Percentiles rank a stretch among this genome's conserved stretches.
Conservation (phyloP, 2,888 invertebrate species). For the Cryptus viduatorius region DNA sequence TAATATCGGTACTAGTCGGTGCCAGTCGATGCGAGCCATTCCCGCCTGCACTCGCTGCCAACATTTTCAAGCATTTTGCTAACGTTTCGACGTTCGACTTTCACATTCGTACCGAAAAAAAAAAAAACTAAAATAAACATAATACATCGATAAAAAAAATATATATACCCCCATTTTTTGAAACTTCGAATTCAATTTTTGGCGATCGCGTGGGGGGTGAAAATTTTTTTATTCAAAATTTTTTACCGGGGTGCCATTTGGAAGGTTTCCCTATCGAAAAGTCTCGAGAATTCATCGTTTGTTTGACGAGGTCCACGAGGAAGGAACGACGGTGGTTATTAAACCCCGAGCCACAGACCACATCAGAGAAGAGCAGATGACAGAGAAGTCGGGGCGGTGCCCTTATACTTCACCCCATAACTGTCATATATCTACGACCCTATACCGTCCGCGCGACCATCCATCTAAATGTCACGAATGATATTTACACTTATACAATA, state of each 20-base stretch:
- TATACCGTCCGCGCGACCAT: conserved; percentile 66
- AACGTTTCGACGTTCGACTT: neutral
- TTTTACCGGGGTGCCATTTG: neutral
- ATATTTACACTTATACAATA: conserved; percentile 71
- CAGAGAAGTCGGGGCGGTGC: conserved; percentile 72
- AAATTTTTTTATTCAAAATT: neutral
- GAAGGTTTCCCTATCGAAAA: conserved; percentile 74
- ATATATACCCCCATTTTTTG: neutral
- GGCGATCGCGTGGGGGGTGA: neutral
- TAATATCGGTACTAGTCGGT: conserved; percentile 84
- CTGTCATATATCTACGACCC: conserved; percentile 71
- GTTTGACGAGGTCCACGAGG: conserved; percentile 83
- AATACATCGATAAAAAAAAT: neutral
- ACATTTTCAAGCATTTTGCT: conserved; percentile 59
- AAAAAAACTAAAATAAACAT: neutral
- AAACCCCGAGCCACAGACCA: conserved; percentile 83
- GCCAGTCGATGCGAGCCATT: conserved; percentile 82
- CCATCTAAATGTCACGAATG: conserved; percentile 70
- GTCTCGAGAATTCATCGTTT: conserved; percentile 75
- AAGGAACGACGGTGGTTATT: conserved; percentile 80
- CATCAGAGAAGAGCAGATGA: conserved; percentile 78
- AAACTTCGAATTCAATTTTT: neutral
- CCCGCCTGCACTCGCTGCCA: conserved; percentile 70
- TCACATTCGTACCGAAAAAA: neutral
- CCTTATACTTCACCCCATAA: conserved; percentile 71